Conservation (phyloP, 35 echinoderm and acorn worm species). For the Anneissia japonica region DNA sequence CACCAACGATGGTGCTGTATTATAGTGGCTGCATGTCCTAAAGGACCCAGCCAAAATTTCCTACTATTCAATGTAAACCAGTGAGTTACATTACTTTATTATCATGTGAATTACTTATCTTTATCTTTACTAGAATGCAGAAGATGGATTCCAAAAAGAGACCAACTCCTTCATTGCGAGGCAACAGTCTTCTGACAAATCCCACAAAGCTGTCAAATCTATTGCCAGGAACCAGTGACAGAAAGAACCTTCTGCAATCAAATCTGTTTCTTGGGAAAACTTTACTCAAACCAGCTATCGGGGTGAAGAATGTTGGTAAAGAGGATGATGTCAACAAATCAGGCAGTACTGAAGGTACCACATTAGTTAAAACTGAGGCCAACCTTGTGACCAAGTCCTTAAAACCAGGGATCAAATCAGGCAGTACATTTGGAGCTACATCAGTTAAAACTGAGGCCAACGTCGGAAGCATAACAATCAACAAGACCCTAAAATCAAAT, state of each 20-base stretch:
- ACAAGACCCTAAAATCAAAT: background rate
- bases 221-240: background rate
- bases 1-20: too few relatives aligned
- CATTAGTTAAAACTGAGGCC: background rate
- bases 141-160: background rate
- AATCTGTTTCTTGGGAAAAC: background rate
- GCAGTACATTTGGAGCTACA: background rate
- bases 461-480: background rate
- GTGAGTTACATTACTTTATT: too few relatives aligned
- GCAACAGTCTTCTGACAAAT: background rate
- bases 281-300: background rate
- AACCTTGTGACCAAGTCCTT: too few relatives aligned
- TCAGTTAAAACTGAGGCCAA: background rate
- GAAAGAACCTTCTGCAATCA: background rate
- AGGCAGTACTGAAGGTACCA: background rate
- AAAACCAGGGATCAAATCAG: too few relatives aligned
- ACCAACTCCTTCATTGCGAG: background rate
- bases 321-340: background rate
- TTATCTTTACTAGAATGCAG: too few relatives aligned
- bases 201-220: background rate
- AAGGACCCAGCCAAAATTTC: too few relatives aligned
- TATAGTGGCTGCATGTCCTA: too few relatives aligned
- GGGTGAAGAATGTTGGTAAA: background rate
- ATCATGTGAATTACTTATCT: too few relatives aligned
- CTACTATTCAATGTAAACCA: too few relatives aligned